These are phyloP conservation scores for Galeopterus variegatus DNA, from an alignment of 2,113 vertebrate species.

Conservation along the genomic window DNA sequence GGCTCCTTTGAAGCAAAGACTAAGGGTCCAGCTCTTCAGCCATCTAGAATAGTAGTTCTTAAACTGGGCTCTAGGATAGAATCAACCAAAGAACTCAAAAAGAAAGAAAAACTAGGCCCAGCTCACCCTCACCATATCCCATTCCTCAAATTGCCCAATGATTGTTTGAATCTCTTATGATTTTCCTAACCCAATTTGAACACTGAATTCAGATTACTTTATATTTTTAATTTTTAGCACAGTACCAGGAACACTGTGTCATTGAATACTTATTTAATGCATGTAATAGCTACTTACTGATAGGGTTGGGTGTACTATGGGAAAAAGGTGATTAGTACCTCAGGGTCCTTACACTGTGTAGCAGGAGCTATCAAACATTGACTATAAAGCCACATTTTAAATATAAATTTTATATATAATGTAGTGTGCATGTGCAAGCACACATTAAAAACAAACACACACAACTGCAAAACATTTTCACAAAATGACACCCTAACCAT, in stretches of 20 bases:
- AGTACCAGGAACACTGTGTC: not conserved
- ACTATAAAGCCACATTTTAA: not conserved
- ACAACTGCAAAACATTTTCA: not conserved
- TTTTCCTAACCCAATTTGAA: not conserved
- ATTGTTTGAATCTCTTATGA: not conserved
- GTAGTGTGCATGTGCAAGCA: not conserved
- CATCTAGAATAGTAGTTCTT: not conserved
- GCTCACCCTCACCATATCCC: accelerated
- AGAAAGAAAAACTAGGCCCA: not conserved
- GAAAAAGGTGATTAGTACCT: not conserved
- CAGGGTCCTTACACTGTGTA: not conserved
- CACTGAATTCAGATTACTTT: not conserved
- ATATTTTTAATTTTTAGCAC: not conserved
- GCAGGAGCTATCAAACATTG: not conserved
- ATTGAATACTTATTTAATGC: not conserved
- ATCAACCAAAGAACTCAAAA: not conserved
- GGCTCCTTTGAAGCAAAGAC: not conserved
- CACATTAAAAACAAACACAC: not conserved
- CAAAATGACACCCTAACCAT: not conserved
- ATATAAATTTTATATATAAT: not conserved
- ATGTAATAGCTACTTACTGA: not conserved
- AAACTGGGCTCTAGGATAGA: not conserved
- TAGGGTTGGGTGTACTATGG: not conserved
- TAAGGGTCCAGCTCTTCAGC: not conserved
- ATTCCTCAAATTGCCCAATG: not conserved